These are phyloP conservation scores for Caradrina kadenii DNA, from an alignment of 2,888 invertebrate species.

Conservation along the genomic window DNA sequence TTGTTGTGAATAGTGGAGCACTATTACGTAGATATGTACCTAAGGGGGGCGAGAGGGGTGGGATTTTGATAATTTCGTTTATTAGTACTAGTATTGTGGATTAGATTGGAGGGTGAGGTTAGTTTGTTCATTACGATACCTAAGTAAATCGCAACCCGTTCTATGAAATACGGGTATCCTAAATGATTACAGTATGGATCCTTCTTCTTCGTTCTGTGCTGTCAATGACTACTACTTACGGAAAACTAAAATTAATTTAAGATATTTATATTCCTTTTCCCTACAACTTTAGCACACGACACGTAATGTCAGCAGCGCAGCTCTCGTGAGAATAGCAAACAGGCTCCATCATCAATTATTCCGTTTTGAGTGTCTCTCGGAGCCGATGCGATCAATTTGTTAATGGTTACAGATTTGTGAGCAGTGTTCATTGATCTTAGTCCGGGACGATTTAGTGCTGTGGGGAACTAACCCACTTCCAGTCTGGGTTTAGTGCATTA, in stretches of 20 bases:
- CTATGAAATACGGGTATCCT: no score
- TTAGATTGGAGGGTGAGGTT: background rate
- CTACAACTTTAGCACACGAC: background rate
- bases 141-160: no score
- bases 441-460: constrained; percentile 18
- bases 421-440: constrained; percentile 36
- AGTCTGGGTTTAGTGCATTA: background rate
- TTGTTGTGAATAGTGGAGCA: background rate
- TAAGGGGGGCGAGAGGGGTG: background rate
- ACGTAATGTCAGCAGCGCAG: background rate
- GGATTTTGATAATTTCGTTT: background rate
- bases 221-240: no score
- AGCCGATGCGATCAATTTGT: constrained; percentile 41
- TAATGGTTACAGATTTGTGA: constrained; percentile 37
- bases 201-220: no score
- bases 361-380: constrained; percentile 16
- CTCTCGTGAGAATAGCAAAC: constrained; percentile 27
- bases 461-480: background rate
- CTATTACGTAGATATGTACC: background rate
- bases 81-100: constrained; percentile 5
- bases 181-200: no score
- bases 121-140: no score
- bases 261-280: background rate
- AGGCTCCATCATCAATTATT: constrained; percentile 47
- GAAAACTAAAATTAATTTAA: no score